phyloP scores from a whole-genome alignment of 1,140 invertebrate species.

The Trichonephila inaurata region DNA sequence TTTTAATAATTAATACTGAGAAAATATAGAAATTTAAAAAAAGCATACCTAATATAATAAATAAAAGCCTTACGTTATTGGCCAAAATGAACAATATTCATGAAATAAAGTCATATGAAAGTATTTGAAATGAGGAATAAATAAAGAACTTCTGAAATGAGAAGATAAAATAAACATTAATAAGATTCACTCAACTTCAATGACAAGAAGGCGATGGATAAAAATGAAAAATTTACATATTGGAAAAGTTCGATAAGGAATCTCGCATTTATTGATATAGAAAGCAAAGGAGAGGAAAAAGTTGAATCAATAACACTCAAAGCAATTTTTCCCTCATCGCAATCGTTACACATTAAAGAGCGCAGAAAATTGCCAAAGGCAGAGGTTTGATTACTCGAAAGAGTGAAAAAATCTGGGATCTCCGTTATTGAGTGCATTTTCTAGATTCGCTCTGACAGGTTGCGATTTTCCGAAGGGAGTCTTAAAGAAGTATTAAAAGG shows the following conservation, averaged over 20 bases:
- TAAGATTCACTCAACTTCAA: too few relatives aligned
- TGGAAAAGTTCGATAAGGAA: background rate
- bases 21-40: too few relatives aligned
- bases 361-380: background rate
- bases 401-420: slow-evolving; percentile 1
- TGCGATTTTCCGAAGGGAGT: background rate
- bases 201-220: background rate
- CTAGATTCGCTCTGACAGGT: slow-evolving; percentile 16
- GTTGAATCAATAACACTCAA: slow-evolving; percentile 30
- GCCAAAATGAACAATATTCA: too few relatives aligned
- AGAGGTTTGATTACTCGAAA: background rate
- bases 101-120: too few relatives aligned
- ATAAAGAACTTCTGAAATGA: too few relatives aligned
- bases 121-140: too few relatives aligned
- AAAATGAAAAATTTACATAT: background rate
- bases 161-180: too few relatives aligned
- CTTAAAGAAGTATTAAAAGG: background rate
- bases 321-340: background rate
- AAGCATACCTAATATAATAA: too few relatives aligned
- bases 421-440: background rate
- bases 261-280: background rate
- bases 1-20: too few relatives aligned
- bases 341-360: slow-evolving; percentile 15
- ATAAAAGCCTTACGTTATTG: too few relatives aligned
- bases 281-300: background rate